Evolutionary conservation across 64 coral and sea anemone genomes (phyloP), one percentile per base, ranked within the genome.

Genomic region (Montipora efflorescens): DNA sequence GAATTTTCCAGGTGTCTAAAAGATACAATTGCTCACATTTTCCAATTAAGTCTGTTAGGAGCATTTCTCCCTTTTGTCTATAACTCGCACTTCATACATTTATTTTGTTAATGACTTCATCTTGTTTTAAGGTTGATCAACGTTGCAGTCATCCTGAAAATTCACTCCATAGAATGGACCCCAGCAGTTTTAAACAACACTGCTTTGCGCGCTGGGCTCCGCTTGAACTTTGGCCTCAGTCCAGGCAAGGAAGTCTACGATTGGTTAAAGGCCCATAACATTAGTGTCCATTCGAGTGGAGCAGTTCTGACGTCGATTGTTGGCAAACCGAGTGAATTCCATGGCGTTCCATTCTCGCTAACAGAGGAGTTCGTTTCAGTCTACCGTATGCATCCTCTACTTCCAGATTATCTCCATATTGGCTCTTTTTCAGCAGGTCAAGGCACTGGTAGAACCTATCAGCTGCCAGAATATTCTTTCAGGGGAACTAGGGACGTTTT

Each of bases 321-420:
- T 5, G 95, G 95, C 4, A 50, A 47, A 9, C 91, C 92, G 19
- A 91, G 62, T 4, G 59, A 94, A 20, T 89, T 94, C 14, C 74
- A 83, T 21, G 83, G 74, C 11, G 95, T 97, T 3, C 91, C 87
- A 10, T 97, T 88, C 77, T 93, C 90, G 28, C 67, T 94, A 67
- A 94, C 95, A 9, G 95, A 97, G 52, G 95, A 97, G 52, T 97
- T 97, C 28, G 92, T 94, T 2, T 84, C 95, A 3, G 95, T 97
- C 0, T 97, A 97, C 44, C 92, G 95, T 3, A 96, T 96, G 95
- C 95, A 96, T 51, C 83, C 95, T 21, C 84, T 96, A 5, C 72
- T 96, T 4, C 95, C 95, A 9, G 95, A 97, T 59, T 7, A 91
- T 18, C 48, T 97, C 12, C 46, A 88, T 15, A 88, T 97, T 59